Percentiles rank a stretch among this genome's conserved stretches.
phyloP scores from a whole-genome alignment of 2,888 invertebrate genomes.

The Drosophila mayaguana region DNA sequence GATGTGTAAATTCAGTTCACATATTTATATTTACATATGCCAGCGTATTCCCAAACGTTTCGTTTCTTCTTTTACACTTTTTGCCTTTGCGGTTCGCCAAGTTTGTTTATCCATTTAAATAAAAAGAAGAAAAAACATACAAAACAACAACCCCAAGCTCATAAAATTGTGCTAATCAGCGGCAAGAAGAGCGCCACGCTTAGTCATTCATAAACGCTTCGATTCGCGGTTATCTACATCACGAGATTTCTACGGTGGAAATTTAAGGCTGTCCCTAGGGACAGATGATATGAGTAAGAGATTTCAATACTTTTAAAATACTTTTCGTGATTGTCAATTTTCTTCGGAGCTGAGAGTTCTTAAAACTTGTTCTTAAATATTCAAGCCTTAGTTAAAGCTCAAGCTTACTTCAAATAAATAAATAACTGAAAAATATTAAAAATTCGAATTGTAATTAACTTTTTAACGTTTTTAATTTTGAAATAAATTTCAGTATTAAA shows the following conservation, averaged over 20 bases:
- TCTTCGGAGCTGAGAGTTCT: no score
- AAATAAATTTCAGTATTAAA: no score
- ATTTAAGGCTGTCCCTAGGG: no score
- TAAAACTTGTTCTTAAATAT: no score
- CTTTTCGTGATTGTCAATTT: no score
- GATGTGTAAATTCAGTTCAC: constrained; percentile 67
- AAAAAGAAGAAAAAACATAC: constrained; percentile 27
- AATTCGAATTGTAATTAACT: no score
- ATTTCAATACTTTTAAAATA: no score
- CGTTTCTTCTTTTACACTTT: constrained; percentile 11
- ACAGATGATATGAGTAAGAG: no score
- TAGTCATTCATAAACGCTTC: constrained; percentile 50
- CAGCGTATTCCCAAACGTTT: constrained; percentile 58
- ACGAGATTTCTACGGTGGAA: background rate
- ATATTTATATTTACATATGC: constrained; percentile 60
- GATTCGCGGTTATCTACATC: constrained; percentile 6
- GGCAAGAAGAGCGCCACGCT: constrained; percentile 42
- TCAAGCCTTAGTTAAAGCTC: no score
- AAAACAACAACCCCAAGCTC: constrained; percentile 19
- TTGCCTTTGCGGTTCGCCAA: constrained; percentile 64
- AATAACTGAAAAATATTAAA: no score
- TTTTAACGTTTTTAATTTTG: no score
- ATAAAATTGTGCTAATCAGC: constrained; percentile 71
- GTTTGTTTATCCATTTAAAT: constrained; percentile 72
- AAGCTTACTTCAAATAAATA: no score